A percentile compares a stretch with the other conserved stretches of the same genome.
These are phyloP conservation scores for Dicranocentrus wangi DNA, from an alignment of 2,888 invertebrate species.

Conservation along the genomic window DNA sequence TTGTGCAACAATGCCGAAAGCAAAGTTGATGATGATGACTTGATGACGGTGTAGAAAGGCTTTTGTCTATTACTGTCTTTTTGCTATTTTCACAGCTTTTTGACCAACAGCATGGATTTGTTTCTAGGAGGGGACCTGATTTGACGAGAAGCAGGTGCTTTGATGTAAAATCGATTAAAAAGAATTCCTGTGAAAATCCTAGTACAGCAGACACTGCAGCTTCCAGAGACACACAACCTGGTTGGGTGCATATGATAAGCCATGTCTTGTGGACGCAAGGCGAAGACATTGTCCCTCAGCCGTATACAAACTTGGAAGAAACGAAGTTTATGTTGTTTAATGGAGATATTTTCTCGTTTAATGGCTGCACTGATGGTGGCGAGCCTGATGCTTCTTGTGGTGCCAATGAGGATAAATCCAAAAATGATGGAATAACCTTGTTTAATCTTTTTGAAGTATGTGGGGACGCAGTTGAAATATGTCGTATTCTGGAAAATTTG, in stretches of 20 bases:
- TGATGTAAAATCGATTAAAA: too few species aligned
- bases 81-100: too few species aligned
- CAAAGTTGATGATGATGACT: too few species aligned
- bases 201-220: neutral
- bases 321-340: conserved; percentile 86
- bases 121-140: conserved; percentile 65
- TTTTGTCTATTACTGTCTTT: too few species aligned
- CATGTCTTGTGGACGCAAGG: conserved; percentile 90
- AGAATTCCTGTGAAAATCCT: neutral
- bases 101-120: conserved; percentile 20
- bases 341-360: conserved; percentile 85
- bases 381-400: too few species aligned
- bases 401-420: conserved; percentile 23
- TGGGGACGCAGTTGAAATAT: conserved; percentile 72
- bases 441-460: conserved; percentile 52
- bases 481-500: conserved; percentile 78
- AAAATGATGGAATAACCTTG: conserved; percentile 61
- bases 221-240: neutral
- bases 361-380: conserved; percentile 67
- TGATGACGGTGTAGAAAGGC: too few species aligned
- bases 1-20: too few species aligned
- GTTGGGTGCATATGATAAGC: conserved; percentile 60
- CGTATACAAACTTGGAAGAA: conserved; percentile 78
- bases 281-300: conserved; percentile 79
- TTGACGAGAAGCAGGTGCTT: conserved; percentile 10